A percentile compares a stretch with the other conserved stretches of the same genome.
Conservation (phyloP, 2,113 vertebrate species). For the Hiodon alosoides region DNA sequence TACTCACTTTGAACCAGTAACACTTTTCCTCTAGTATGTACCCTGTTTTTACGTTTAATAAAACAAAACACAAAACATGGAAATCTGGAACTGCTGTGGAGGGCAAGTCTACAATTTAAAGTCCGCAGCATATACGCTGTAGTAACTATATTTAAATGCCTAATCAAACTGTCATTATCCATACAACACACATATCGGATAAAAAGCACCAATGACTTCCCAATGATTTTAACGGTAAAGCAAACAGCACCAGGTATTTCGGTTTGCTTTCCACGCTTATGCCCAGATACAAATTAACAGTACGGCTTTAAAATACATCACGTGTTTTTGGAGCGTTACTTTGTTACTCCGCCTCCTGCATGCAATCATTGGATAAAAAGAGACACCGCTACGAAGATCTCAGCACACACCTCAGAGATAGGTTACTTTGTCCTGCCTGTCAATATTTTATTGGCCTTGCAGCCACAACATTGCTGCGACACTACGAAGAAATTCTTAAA, state of each 20-base stretch:
- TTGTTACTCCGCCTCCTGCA: slow-evolving; percentile 42
- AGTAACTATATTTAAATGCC: too few relatives aligned
- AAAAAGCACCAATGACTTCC: not conserved
- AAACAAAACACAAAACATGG: too few relatives aligned
- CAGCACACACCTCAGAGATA: slow-evolving; percentile 44
- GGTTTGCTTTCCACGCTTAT: slow-evolving; percentile 6
- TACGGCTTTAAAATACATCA: slow-evolving; percentile 45
- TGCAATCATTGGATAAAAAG: slow-evolving; percentile 48
- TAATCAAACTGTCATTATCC: too few relatives aligned
- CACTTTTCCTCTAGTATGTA: not conserved
- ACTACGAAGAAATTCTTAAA: slow-evolving; percentile 43
- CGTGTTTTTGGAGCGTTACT: slow-evolving; percentile 38
- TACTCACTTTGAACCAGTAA: not conserved
- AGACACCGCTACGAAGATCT: slow-evolving; percentile 35
- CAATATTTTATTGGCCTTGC: slow-evolving; percentile 55
- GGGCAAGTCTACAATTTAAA: too few relatives aligned
- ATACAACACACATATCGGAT: too few relatives aligned
- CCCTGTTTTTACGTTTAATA: too few relatives aligned
- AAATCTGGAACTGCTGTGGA: too few relatives aligned
- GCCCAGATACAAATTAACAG: slow-evolving; percentile 15
- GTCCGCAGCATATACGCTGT: too few relatives aligned
- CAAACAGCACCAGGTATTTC: slow-evolving; percentile 34
- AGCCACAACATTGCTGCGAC: slow-evolving; percentile 63
- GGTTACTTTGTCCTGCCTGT: slow-evolving; percentile 50
- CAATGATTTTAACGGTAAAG: slow-evolving; percentile 9